Percentiles rank a stretch among this genome's conserved stretches.
phyloP scores from a whole-genome alignment of 2,888 invertebrate species.

The Cephus spinipes region DNA sequence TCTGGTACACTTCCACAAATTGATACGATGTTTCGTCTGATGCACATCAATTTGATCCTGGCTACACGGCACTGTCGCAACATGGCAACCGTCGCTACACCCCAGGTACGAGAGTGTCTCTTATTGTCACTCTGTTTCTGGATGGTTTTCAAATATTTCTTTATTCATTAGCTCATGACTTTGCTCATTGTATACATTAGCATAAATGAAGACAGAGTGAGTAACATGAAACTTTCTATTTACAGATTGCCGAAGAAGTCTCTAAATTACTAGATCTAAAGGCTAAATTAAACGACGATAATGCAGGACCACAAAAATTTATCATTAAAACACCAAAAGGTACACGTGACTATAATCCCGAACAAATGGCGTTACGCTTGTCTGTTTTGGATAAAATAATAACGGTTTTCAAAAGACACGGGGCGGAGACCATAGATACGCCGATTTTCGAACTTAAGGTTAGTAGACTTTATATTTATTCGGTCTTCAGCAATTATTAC shows the following conservation, averaged over 20 bases:
- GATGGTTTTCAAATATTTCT: background rate
- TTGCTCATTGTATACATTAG: background rate
- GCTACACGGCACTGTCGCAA: conserved; percentile 50
- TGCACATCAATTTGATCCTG: conserved; percentile 49
- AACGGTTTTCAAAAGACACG: conserved; percentile 93
- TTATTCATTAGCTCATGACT: background rate
- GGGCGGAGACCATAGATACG: conserved; percentile 98
- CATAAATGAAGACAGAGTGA: background rate
- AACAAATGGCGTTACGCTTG: conserved; percentile 94
- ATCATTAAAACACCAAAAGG: conserved; percentile 92
- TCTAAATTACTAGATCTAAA: conserved; percentile 85
- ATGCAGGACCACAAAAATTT: conserved; percentile 78
- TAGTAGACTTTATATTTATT: conserved; percentile 29
- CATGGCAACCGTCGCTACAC: conserved; percentile 44
- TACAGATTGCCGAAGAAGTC: conserved; percentile 88
- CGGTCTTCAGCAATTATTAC: background rate
- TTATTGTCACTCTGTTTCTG: background rate
- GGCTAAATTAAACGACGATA: conserved; percentile 75
- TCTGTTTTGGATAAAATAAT: conserved; percentile 88
- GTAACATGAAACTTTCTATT: conserved; percentile 2
- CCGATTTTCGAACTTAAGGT: conserved; percentile 98
- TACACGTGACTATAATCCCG: conserved; percentile 93
- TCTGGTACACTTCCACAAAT: conserved; percentile 23
- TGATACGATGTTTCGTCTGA: conserved; percentile 54
- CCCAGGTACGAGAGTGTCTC: conserved; percentile 53